Conservation (phyloP, 35 echinoderm and acorn worm species). For the Eucidaris tribuloides region DNA sequence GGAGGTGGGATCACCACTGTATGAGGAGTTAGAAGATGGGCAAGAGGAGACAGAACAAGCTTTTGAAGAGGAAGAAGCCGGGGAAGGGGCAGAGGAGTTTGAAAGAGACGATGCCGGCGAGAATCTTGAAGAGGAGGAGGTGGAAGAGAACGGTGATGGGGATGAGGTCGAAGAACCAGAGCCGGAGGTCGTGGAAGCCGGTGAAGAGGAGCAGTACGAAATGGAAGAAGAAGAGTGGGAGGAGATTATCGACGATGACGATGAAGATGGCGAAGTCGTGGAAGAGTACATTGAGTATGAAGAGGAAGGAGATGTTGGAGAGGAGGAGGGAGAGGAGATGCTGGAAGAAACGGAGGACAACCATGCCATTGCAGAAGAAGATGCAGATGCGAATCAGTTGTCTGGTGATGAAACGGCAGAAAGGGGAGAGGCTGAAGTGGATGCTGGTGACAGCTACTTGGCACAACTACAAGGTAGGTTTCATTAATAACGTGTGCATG, state of each 20-base stretch:
- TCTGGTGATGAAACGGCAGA: not conserved
- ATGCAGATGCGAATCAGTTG: slow-evolving; percentile 1
- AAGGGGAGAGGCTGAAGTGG: slow-evolving; percentile 21
- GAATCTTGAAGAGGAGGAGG: no score
- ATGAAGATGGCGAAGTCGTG: slow-evolving; percentile 38
- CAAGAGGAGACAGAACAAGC: not conserved
- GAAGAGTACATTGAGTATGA: slow-evolving; percentile 13
- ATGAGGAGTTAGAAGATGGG: not conserved
- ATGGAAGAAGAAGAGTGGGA: slow-evolving; percentile 19
- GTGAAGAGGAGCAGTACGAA: slow-evolving; percentile 22
- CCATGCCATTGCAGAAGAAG: slow-evolving; percentile 20
- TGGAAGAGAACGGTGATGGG: not conserved
- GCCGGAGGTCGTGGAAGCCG: not conserved
- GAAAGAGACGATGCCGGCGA: no score
- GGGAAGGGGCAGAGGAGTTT: not conserved
- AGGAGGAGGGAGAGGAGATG: not conserved
- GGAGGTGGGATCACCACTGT: not conserved
- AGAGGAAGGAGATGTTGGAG: not conserved
- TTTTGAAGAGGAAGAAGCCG: not conserved
- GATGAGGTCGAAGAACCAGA: slow-evolving; percentile 6
- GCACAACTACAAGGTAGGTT: slow-evolving; percentile 31
- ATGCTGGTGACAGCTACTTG: not conserved
- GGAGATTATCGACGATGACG: slow-evolving; percentile 6
- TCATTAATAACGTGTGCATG: not conserved
- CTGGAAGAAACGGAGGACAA: not conserved